Base-by-base conservation (phyloP, 2,113 vertebrate species). In the Labrus mixtus region DNA sequence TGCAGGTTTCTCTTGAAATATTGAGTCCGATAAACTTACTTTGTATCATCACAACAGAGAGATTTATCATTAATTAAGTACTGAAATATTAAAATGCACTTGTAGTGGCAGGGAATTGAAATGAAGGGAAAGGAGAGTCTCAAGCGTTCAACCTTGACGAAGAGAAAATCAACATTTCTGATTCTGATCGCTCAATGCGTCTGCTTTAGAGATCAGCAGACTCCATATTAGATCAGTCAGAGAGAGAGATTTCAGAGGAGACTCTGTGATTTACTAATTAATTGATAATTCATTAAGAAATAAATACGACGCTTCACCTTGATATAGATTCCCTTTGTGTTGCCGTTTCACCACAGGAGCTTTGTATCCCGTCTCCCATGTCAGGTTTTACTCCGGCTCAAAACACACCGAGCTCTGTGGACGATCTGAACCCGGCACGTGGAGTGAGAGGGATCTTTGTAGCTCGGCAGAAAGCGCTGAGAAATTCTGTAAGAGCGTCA, bases 231-330 rank as follows among this genome's bases (percentile, higher is more conserved):
- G 83, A 60, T 89, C 84, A 84, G 58, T 56, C 37, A 82, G 71
- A 86, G 36, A 76, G 82, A 1, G n/a, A n/a, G n/a, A n/a, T n/a
- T n/a, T 75, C 81, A 1, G 63, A 65, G 80, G 80, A 82, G 43
- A 37, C 66, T 53, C 11, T 25, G 50, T 71, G 23, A 76, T 73
- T 75, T n/a, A 50, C 76, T 83, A 82, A 84, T 84, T 84, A 84
- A 83, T 79, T 74, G 72, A 68, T 88, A 58, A 79, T 67, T 86
- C 48, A 82, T 84, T 61, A 82, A 54, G 73, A 84, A 77, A 84
- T 62, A 84, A 86, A 81, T 86, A 76, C 51, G 37, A 39, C 67
- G 6, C 43, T 84, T 75, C 73, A 83, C 87, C 74, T 57, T 15
- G 2, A 73, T 82, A 72, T 37, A 67, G 37, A 81, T 68, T 77